Evolutionary conservation across 2,888 invertebrate species (phyloP).

Genomic region (Acrocera orbiculus): DNA sequence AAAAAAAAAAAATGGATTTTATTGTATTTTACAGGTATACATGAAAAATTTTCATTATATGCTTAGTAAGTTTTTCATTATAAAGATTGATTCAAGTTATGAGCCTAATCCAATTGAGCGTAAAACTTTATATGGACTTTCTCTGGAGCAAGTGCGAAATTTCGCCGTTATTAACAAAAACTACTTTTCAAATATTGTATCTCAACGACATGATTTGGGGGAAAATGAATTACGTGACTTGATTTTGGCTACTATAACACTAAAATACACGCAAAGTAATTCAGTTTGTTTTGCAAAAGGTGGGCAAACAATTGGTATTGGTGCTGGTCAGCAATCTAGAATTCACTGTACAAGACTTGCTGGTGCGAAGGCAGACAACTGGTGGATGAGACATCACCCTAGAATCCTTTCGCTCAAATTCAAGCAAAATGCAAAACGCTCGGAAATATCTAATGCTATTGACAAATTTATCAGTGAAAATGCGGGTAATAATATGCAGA

Average conservation of each 20-base stretch:
- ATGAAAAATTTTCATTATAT: neutral
- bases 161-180: slow-evolving; percentile 62
- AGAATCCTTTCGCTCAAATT: slow-evolving; percentile 68
- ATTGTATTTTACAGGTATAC: slow-evolving; percentile 64
- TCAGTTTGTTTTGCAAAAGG: slow-evolving; percentile 93
- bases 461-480: slow-evolving; percentile 88
- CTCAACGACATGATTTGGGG: slow-evolving; percentile 47
- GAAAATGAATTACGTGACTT: slow-evolving; percentile 69
- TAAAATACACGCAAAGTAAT: slow-evolving; percentile 97
- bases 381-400: slow-evolving; percentile 94
- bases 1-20: slow-evolving; percentile 88
- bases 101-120: slow-evolving; percentile 67
- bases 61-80: slow-evolving; percentile 6
- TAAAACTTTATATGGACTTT: slow-evolving; percentile 66
- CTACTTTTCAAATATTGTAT: slow-evolving; percentile 68
- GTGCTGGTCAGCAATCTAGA: slow-evolving; percentile 97
- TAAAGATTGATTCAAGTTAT: slow-evolving; percentile 78
- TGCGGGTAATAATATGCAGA: slow-evolving; percentile 73
- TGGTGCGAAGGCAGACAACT: slow-evolving; percentile 92
- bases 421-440: slow-evolving; percentile 67
- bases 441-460: slow-evolving; percentile 87
- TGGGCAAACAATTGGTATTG: slow-evolving; percentile 74
- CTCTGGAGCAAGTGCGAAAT: slow-evolving; percentile 76
- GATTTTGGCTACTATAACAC: slow-evolving; percentile 85
- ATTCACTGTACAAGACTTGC: slow-evolving; percentile 96